phyloP scores from a whole-genome alignment of 2,113 vertebrate species.

The Chlamydotis undulata region DNA sequence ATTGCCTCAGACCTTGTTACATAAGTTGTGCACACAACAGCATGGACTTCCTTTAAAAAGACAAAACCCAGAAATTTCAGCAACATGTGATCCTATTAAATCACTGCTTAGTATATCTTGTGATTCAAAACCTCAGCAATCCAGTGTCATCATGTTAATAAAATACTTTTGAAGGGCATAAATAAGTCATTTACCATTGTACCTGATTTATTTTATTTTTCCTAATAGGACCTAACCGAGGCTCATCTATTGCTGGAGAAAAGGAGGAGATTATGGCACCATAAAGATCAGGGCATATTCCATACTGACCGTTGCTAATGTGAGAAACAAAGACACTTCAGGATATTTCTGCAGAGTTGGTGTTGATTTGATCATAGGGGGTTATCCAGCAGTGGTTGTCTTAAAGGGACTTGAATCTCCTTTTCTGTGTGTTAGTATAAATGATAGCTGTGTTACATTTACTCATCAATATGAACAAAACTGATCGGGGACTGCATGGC shows the following conservation, averaged over 20 bases:
- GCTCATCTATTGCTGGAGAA: neutral
- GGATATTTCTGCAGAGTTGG: neutral
- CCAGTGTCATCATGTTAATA: neutral
- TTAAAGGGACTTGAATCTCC: neutral
- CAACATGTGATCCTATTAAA: neutral
- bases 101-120: neutral
- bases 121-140: neutral
- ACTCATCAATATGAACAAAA: neutral
- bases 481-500: neutral
- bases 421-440: neutral
- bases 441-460: neutral
- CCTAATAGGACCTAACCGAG: neutral
- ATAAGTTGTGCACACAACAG: neutral
- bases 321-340: neutral
- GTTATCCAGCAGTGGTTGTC: neutral
- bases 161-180: neutral
- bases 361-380: neutral
- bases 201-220: neutral
- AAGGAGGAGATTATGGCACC: neutral
- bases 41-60: neutral
- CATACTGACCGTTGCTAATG: neutral
- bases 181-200: neutral
- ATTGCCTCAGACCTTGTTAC: neutral
- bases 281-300: neutral
- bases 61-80: neutral